Evolutionary conservation across 2,888 invertebrate species (phyloP).

Genomic region (Junonia oenone): DNA sequence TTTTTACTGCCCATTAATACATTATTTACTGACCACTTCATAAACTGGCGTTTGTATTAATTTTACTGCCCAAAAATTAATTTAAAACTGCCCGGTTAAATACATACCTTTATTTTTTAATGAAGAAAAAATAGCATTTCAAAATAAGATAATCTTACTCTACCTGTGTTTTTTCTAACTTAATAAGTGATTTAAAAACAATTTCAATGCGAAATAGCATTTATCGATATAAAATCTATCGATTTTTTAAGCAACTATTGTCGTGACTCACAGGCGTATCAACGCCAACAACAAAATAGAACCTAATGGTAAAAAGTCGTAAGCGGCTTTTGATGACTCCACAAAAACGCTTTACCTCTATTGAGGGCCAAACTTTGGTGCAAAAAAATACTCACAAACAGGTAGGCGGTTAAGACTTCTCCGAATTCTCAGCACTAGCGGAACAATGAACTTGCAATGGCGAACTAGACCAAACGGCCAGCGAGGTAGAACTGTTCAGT

Average conservation of each 20-base stretch:
- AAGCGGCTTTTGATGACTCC: slow-evolving; percentile 53
- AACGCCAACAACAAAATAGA: slow-evolving; percentile 74
- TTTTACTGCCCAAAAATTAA: no score
- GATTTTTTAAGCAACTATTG: slow-evolving; percentile 52
- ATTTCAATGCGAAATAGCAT: background rate
- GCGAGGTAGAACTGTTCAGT: slow-evolving; percentile 52
- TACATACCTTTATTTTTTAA: no score
- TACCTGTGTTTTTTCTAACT: background rate
- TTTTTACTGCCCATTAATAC: no score
- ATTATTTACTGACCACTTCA: no score
- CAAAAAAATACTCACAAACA: slow-evolving; percentile 45
- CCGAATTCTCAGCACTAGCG: slow-evolving; percentile 36
- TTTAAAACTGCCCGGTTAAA: no score
- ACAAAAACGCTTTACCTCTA: slow-evolving; percentile 59
- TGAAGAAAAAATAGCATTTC: no score
- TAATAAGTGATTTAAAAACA: background rate
- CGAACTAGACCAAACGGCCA: slow-evolving; percentile 76
- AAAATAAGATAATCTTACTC: no score
- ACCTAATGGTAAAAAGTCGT: slow-evolving; percentile 57
- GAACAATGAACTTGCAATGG: slow-evolving; percentile 78
- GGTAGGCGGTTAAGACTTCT: slow-evolving; percentile 57
- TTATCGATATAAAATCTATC: slow-evolving; percentile 38
- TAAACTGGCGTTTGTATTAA: no score
- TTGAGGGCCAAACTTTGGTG: slow-evolving; percentile 51
- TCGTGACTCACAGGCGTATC: slow-evolving; percentile 75